Percentiles rank a stretch among this genome's conserved stretches.
Conservation (phyloP, 2,797 vertebrate genomes). For the Cyclura pinguis region DNA sequence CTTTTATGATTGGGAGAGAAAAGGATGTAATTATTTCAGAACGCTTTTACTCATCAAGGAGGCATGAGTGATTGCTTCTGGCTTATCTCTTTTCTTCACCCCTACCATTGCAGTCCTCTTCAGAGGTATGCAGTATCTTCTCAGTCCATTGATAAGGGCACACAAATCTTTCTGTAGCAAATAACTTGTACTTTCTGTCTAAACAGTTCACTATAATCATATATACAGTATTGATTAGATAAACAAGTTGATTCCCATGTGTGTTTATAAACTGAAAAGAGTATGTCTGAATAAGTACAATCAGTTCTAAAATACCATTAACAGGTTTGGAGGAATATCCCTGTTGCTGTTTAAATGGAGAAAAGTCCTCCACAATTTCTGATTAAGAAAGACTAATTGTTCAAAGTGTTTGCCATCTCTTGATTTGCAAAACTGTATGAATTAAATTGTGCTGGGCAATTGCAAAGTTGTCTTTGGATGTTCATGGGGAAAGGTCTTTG, state of each 20-base stretch:
- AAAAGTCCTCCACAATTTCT: neutral
- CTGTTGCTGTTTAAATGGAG: neutral
- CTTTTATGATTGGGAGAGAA: neutral
- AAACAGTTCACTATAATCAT: accelerated
- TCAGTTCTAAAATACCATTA: neutral
- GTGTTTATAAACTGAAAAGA: neutral
- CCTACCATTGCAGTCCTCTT: neutral
- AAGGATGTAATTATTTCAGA: neutral
- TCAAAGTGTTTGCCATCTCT: neutral
- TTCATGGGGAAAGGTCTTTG: too few relatives aligned
- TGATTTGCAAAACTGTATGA: neutral
- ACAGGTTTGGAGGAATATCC: neutral
- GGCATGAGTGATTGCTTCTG: neutral
- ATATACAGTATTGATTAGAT: neutral
- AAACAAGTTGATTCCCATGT: neutral
- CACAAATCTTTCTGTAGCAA: neutral
- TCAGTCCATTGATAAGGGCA: conserved; percentile 12
- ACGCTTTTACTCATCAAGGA: neutral
- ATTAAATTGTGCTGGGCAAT: neutral
- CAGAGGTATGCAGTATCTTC: neutral
- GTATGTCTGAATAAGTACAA: too few relatives aligned
- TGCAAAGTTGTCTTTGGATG: too few relatives aligned
- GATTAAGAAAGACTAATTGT: neutral
- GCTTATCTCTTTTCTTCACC: neutral
- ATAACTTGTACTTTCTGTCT: neutral